Conservation (phyloP, 2,888 invertebrate genomes). For the Sicus ferrugineus region DNA sequence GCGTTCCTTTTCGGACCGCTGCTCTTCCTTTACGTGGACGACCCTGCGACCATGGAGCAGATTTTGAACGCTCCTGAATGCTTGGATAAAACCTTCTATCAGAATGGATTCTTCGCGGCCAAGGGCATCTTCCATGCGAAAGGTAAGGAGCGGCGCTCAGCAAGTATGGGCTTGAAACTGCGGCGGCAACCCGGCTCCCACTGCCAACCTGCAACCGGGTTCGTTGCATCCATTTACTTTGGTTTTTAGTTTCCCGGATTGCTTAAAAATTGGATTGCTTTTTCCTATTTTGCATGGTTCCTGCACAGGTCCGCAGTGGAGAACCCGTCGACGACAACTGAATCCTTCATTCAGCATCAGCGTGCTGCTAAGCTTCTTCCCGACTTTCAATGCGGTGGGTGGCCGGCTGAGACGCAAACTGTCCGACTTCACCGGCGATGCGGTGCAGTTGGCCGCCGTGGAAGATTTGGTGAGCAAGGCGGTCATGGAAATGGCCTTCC, state of each 20-base stretch:
- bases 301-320: slow-evolving; percentile 57
- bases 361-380: slow-evolving; percentile 56
- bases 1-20: slow-evolving; percentile 55
- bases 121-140: slow-evolving; percentile 58
- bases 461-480: slow-evolving; percentile 60
- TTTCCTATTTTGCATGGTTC: too few species aligned
- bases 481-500: slow-evolving; percentile 58
- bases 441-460: slow-evolving; percentile 51
- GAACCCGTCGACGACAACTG: slow-evolving; percentile 57
- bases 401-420: slow-evolving; percentile 53
- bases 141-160: too few species aligned
- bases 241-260: too few species aligned
- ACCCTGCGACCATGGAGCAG: slow-evolving; percentile 57
- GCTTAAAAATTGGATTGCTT: too few species aligned
- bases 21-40: slow-evolving; percentile 57
- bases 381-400: slow-evolving; percentile 57
- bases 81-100: slow-evolving; percentile 58
- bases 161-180: too few species aligned
- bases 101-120: slow-evolving; percentile 59
- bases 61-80: slow-evolving; percentile 59
- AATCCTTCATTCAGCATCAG: slow-evolving; percentile 60
- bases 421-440: slow-evolving; percentile 45
- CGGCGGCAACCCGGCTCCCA: too few species aligned
- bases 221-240: too few species aligned
- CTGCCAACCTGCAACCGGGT: too few species aligned